Conservation (phyloP, 2,113 vertebrate species). For the Callipepla squamata region DNA sequence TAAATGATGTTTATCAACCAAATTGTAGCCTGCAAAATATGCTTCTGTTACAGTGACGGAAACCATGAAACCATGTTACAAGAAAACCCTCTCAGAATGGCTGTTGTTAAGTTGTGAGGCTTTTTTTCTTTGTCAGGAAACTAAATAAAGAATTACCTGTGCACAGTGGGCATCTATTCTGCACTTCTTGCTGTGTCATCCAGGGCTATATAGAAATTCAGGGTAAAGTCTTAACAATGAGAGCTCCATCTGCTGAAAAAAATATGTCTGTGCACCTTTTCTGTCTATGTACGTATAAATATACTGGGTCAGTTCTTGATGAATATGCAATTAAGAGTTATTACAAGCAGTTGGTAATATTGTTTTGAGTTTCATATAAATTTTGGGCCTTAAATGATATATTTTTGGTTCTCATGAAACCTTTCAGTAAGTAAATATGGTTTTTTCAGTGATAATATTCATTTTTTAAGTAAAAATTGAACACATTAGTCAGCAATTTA, state of each 20-base stretch:
- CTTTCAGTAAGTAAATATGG: neutral
- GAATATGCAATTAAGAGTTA: neutral
- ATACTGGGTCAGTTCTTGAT: neutral
- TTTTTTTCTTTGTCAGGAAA: neutral
- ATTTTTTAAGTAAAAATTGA: neutral
- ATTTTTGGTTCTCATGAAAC: neutral
- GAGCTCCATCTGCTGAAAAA: neutral
- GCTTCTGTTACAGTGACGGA: neutral
- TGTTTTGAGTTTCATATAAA: neutral
- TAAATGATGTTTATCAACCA: neutral
- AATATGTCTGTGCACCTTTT: neutral
- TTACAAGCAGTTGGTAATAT: neutral
- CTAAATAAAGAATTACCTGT: neutral
- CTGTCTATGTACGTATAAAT: neutral
- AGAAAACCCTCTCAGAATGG: neutral
- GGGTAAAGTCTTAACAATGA: neutral
- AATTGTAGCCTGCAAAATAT: neutral
- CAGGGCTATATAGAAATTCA: neutral
- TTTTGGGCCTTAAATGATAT: neutral
- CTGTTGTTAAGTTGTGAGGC: neutral
- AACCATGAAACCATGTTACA: neutral
- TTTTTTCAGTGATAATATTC: neutral
- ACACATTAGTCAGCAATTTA: neutral
- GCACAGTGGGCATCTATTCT: neutral
- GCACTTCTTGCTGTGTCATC: neutral